Base-by-base conservation (phyloP, 2,888 invertebrate species). In the Carterocephalus palaemon region DNA sequence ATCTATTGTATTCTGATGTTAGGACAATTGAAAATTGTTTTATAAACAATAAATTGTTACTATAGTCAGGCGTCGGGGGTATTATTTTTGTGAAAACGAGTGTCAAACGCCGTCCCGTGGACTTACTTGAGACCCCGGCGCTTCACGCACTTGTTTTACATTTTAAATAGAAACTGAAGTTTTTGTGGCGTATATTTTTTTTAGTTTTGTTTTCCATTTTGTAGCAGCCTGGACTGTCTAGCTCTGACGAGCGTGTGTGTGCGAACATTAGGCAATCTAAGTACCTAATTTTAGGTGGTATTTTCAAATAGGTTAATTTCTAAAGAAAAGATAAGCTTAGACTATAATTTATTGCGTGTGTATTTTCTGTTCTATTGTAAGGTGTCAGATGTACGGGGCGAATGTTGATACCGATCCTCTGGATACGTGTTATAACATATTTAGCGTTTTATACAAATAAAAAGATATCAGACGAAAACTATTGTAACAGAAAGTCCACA, bases 401-500 rank as follows among this genome's bases (percentile, higher is more conserved):
- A 71, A 70, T 74, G 75, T 68, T 67, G 68, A 45, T 37, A 62
- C 62, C 62, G 68, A 62, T 70, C 66, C 69, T 74, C 74, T 73
- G 78, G 80, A 77, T 79, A 77, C 74, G 64, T 76, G 70, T 80
- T n/a, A 70, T 66, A 75, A 72, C 72, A 76, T 76, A 80, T 71
- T 76, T 81, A 84, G 79, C 75, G 68, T 85, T 85, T 85, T 83
- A 83, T 84, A 83, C 82, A 77, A 80, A 79, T 70, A 48, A 52
- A 48, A 52, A 61, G 63, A 81, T 83, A 81, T 81, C 82, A 81
- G 70, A 76, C 64, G 75, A 79, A 75, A 82, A 83, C 81, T 83
- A 84, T 83, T 83, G 81, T 83, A 82, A 84, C 83, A 82, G 83
- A 77, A 85, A 84, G 85, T 86, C 84, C 86, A 85, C 84, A 84